phyloP scores from a whole-genome alignment of 2,888 invertebrate genomes.

The Parnassius glacialis region DNA sequence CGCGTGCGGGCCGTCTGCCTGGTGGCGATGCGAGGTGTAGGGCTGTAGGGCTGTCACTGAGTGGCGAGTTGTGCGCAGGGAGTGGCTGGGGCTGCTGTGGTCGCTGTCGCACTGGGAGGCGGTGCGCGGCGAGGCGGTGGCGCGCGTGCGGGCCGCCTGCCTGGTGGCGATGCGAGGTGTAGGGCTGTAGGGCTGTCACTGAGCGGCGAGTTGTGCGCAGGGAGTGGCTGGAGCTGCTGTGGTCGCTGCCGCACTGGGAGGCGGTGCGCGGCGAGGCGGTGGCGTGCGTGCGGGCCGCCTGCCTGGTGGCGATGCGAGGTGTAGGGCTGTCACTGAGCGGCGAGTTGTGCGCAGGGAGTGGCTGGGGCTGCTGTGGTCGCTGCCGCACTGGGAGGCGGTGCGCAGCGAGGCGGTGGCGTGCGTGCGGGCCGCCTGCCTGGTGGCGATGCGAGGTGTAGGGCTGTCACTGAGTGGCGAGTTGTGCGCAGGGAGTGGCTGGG shows the following conservation, averaged over 20 bases:
- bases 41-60: background rate
- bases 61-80: constrained; percentile 38
- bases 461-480: background rate
- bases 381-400: too few relatives aligned
- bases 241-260: too few relatives aligned
- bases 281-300: too few relatives aligned
- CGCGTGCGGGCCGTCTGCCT: constrained; percentile 89
- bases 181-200: too few relatives aligned
- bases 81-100: constrained; percentile 79
- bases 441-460: background rate
- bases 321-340: too few relatives aligned
- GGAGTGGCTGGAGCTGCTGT: too few relatives aligned
- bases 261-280: too few relatives aligned
- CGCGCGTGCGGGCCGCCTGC: constrained; percentile 91
- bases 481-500: constrained; percentile 62
- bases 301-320: too few relatives aligned
- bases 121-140: constrained; percentile 85
- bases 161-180: constrained; percentile 81
- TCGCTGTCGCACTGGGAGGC: constrained; percentile 89
- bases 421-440: constrained; percentile 45
- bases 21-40: constrained; percentile 72
- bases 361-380: too few relatives aligned
- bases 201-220: too few relatives aligned
- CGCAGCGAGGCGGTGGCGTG: constrained; percentile 85
- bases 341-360: too few relatives aligned